Evolutionary conservation across 2,113 vertebrate species (phyloP).

Genomic region (Catagonus wagneri): DNA sequence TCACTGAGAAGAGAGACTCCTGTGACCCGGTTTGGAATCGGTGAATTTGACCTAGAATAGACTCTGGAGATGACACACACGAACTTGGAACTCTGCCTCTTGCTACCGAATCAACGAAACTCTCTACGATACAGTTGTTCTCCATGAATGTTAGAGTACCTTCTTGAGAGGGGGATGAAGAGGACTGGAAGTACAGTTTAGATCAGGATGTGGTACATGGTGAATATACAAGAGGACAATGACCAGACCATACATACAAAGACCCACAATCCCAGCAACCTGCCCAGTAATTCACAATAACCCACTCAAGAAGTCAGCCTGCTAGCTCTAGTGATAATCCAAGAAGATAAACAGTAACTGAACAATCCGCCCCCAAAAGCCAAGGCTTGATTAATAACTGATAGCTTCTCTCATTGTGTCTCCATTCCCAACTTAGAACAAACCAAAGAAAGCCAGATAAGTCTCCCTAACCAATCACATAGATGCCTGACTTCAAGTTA

Average conservation of each 20-base stretch:
- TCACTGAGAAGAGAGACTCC: not conserved
- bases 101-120: not conserved
- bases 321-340: not conserved
- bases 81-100: not conserved
- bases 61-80: not conserved
- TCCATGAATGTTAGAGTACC: not conserved
- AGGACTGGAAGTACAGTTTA: not conserved
- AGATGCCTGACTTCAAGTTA: not conserved
- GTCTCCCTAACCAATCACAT: not conserved
- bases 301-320: not conserved
- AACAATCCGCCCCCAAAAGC: not conserved
- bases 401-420: not conserved
- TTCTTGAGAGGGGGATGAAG: not conserved
- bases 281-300: not conserved
- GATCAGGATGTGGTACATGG: too few relatives aligned
- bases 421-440: not conserved
- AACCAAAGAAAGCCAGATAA: not conserved
- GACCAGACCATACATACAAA: not conserved
- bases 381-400: not conserved
- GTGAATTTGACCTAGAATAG: not conserved
- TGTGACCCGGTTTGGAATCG: not conserved
- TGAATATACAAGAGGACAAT: not conserved
- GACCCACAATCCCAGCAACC: too few relatives aligned
- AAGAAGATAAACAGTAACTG: not conserved
- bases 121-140: not conserved